phyloP scores from a whole-genome alignment of 2,113 vertebrate species.

The Anser cygnoides region DNA sequence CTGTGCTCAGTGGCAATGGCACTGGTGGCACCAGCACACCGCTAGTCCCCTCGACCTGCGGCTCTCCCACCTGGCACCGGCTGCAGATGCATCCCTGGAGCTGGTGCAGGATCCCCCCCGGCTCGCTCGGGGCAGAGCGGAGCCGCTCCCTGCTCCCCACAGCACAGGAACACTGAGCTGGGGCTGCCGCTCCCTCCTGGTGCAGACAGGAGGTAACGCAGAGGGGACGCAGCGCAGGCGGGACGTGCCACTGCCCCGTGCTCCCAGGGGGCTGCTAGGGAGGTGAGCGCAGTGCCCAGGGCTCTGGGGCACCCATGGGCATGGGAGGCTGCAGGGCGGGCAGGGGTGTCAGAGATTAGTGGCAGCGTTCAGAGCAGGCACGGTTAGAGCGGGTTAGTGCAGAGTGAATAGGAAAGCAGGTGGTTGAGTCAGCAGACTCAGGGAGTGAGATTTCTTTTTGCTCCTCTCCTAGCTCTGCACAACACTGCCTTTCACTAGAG shows the following conservation, averaged over 20 bases:
- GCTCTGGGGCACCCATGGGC: not conserved
- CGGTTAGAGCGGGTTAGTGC: slow-evolving; percentile 40
- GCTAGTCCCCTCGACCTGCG: too few relatives aligned
- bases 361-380: slow-evolving; percentile 2
- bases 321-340: too few relatives aligned
- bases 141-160: not conserved
- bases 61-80: not conserved
- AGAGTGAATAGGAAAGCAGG: slow-evolving; percentile 35
- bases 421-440: slow-evolving; percentile 38
- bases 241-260: not conserved
- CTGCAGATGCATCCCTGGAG: not conserved
- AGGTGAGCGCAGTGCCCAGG: not conserved
- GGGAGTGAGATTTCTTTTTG: slow-evolving; percentile 45
- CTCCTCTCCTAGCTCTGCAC: not conserved
- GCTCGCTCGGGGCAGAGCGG: not conserved
- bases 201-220: not conserved
- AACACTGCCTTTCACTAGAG: not conserved
- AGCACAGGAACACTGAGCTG: not conserved
- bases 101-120: not conserved
- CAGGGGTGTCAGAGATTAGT: slow-evolving; percentile 8
- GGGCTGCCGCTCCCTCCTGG: not conserved
- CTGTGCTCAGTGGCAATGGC: not conserved
- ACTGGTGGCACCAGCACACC: not conserved
- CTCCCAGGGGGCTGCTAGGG: not conserved
- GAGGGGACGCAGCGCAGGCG: not conserved